Evolutionary conservation across 92 coral and sea anemone genomes (phyloP), one percentile per base, ranked within the genome.

Genomic region (Blastomussa wellsi): DNA sequence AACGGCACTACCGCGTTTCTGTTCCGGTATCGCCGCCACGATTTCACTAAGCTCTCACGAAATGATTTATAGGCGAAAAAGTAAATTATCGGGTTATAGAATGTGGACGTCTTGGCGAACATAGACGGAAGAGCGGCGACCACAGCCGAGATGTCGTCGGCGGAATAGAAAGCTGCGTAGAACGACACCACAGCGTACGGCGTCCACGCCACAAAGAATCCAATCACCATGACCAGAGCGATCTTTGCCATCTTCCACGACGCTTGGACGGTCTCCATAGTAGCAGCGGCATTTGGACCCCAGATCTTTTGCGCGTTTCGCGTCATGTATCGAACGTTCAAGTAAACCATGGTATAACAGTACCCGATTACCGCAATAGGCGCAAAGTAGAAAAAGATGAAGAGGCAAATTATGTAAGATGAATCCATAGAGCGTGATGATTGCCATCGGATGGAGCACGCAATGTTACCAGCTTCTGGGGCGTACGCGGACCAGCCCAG

Each of bases 21-120:
- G 69, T 87, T 82, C 22, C 87, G 68, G 48, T 73, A 52, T 36
- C 90, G 81, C 20, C 82, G 90, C 90, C 85, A 77, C 41, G 71
- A 6, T 44, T 73, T 72, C n/a, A 82, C 8, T 72, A 88, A 32
- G 77, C 87, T 83, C 76, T 62, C 79, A 59, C 93, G 89, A 68
- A 92, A 91, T 31, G 80, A 51, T 65, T 88, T 77, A 75, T 90
- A 92, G 67, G 79, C 77, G 79, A 90, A 90, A 69, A 90, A 92
- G 42, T 84, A 92, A 59, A 92, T 90, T 31, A 92, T 28, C 1
- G 95, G 95, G 80, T 92, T 92, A 79, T 92, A 93, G 52, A 76
- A 60, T 7, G 78, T 69, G 1, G 95, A 76, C 17, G 91, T 67
- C 88, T 93, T 93, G 42, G 97, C 93, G 31, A 92, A 73, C 36